These are phyloP conservation scores for Clusia tigrina DNA, from an alignment of 2,888 invertebrate species.

Conservation along the genomic window DNA sequence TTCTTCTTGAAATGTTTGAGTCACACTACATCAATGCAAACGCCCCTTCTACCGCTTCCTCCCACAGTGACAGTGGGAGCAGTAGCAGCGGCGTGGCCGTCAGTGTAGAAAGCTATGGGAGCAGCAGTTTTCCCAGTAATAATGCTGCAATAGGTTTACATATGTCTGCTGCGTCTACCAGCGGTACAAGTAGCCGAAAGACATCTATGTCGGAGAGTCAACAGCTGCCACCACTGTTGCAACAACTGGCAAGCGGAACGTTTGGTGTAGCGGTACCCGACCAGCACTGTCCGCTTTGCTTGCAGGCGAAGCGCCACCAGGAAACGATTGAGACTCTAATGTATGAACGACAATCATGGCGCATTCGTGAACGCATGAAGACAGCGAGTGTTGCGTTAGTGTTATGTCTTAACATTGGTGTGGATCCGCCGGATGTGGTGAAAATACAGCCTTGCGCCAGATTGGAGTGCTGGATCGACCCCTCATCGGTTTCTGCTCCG, in stretches of 20 bases:
- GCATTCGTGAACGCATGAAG: constrained; percentile 97
- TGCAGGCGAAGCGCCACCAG: constrained; percentile 67
- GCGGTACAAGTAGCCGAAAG: constrained; percentile 38
- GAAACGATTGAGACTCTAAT: constrained; percentile 75
- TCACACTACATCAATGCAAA: constrained; percentile 38
- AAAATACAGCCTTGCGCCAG: constrained; percentile 97
- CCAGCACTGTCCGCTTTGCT: constrained; percentile 52
- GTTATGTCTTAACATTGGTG: constrained; percentile 97
- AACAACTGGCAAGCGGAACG: constrained; percentile 39
- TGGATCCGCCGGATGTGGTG: constrained; percentile 97
- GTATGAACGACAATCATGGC: constrained; percentile 81
- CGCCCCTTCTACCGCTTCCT: constrained; percentile 14
- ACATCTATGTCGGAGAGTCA: constrained; percentile 44
- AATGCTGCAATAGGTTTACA: too few species aligned
- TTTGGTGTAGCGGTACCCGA: constrained; percentile 40
- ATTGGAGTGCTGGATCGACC: constrained; percentile 97
- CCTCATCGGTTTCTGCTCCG: constrained; percentile 83
- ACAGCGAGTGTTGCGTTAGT: constrained; percentile 98
- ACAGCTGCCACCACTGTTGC: constrained; percentile 39
- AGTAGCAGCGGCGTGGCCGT: too few species aligned
- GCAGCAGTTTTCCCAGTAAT: too few species aligned
- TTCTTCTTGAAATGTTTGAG: constrained; percentile 39
- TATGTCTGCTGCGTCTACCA: too few species aligned
- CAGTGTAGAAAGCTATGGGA: constrained; percentile 16
- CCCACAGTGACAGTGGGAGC: constrained; percentile 5